Conservation (phyloP, 2,113 vertebrate genomes). For the Heterotis niloticus region DNA sequence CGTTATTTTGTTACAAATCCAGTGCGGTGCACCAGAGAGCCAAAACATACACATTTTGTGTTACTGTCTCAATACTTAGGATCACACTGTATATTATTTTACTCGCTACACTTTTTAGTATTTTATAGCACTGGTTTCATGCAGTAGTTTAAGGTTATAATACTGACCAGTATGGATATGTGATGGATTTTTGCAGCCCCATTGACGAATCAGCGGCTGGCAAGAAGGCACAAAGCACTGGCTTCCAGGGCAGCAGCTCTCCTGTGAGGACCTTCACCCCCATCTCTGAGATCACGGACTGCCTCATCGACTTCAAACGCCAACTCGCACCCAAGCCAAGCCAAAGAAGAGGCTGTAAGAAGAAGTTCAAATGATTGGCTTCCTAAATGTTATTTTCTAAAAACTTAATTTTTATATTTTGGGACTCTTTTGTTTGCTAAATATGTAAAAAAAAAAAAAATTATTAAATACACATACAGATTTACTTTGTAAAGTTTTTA, state of each 20-base stretch:
- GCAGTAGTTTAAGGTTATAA: not conserved
- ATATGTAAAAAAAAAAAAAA: too few relatives aligned
- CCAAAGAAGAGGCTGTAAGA: conserved; percentile 43
- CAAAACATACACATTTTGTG: too few relatives aligned
- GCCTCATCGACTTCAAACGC: conserved; percentile 67
- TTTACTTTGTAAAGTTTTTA: too few relatives aligned
- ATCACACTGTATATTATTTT: not conserved
- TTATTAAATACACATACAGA: too few relatives aligned
- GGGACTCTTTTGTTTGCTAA: too few relatives aligned
- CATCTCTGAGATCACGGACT: conserved; percentile 69
- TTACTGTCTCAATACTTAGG: too few relatives aligned
- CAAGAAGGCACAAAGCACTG: not conserved
- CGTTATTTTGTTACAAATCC: too few relatives aligned
- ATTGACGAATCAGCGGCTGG: not conserved
- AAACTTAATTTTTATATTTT: not conserved
- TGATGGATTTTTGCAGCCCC: not conserved
- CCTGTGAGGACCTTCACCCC: conserved; percentile 67
- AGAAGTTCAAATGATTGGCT: conserved; percentile 38
- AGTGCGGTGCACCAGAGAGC: too few relatives aligned
- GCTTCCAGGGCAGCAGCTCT: conserved; percentile 54
- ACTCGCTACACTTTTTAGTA: not conserved
- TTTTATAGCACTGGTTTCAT: not conserved
- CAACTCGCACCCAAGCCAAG: conserved; percentile 38
- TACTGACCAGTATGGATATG: not conserved
- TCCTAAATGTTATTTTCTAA: not conserved